Percentiles rank a stretch among this genome's conserved stretches.
Conservation (phyloP, 2,113 vertebrate genomes). For the Mirza zaza region DNA sequence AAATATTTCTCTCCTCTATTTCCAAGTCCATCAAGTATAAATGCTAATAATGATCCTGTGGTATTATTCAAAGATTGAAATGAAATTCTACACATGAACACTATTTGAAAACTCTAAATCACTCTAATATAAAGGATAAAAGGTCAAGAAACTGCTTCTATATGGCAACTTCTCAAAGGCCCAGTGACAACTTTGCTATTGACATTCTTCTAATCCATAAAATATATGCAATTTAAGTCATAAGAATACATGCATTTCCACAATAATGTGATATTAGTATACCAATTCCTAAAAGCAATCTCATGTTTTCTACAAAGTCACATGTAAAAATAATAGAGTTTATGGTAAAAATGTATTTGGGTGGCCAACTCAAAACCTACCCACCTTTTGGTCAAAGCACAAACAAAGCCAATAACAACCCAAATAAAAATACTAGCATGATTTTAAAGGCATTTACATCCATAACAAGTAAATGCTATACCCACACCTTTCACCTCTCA, state of each 20-base stretch:
- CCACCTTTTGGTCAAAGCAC: background rate
- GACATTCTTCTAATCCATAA: background rate
- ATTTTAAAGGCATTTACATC: background rate
- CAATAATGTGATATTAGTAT: background rate
- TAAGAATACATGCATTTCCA: background rate
- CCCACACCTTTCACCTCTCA: too few relatives aligned
- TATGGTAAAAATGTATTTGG: background rate
- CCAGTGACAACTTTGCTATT: background rate
- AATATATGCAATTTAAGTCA: background rate
- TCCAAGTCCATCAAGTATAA: background rate
- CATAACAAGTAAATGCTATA: background rate
- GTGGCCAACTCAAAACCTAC: background rate
- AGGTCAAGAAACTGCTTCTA: background rate
- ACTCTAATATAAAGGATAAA: background rate
- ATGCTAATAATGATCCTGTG: background rate
- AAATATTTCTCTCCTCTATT: background rate
- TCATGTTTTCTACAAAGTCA: background rate
- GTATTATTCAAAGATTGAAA: background rate
- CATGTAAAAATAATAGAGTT: background rate
- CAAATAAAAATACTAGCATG: background rate
- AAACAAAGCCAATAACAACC: background rate
- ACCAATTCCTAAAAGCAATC: background rate
- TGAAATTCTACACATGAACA: background rate
- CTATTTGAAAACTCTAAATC: background rate
- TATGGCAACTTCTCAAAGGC: background rate